Evolutionary conservation across 2,797 vertebrate genomes (phyloP).

Genomic region (Acestrorhynchus altus): DNA sequence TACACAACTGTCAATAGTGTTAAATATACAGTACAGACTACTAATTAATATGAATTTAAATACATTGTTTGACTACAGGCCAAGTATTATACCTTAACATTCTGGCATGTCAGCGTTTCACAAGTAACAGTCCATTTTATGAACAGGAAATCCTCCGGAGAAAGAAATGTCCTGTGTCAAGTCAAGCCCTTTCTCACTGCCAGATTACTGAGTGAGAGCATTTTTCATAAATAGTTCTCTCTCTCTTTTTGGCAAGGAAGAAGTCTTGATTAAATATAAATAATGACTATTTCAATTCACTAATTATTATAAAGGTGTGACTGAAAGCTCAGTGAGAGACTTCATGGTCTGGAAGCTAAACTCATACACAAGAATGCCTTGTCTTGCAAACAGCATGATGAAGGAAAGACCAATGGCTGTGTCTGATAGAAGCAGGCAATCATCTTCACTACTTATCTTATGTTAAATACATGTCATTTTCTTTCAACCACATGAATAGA

Average conservation of each 20-base stretch:
- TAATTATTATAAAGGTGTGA: conserved; percentile 3
- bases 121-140: neutral
- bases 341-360: neutral
- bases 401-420: neutral
- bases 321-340: conserved; percentile 15
- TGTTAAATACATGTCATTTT: neutral
- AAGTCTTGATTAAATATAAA: conserved; percentile 69
- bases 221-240: conserved; percentile 49
- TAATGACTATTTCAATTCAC: conserved; percentile 47
- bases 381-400: neutral
- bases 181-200: neutral
- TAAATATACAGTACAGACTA: too few species aligned
- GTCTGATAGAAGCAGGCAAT: neutral
- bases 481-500: neutral
- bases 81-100: too few species aligned
- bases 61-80: too few species aligned
- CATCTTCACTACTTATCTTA: neutral
- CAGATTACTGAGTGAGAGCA: neutral
- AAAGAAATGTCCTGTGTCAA: neutral
- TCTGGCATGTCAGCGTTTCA: neutral
- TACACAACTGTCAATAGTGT: too few species aligned
- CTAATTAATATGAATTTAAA: too few species aligned
- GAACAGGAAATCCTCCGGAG: neutral
- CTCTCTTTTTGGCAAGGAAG: conserved; percentile 6
- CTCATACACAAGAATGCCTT: neutral